Percentiles rank a stretch among this genome's conserved stretches.
Conservation (phyloP, 1,140 invertebrate genomes). For the Lordiphosa mommai region DNA sequence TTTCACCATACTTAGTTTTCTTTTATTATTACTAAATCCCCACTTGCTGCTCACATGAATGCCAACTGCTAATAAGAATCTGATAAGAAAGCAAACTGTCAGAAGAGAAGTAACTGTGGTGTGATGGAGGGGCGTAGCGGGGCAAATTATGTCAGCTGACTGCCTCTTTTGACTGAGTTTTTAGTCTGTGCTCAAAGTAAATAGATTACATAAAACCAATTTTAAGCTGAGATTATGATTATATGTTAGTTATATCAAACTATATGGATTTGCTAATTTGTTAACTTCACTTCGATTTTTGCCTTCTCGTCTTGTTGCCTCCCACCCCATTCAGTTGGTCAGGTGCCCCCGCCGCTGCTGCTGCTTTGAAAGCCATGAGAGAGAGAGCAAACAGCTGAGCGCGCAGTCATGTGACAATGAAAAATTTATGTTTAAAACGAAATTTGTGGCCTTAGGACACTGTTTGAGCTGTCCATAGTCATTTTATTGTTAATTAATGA, state of each 20-base stretch:
- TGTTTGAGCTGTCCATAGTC: not conserved
- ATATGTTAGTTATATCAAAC: slow-evolving; percentile 8
- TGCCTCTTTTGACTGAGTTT: not conserved
- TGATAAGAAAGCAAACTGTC: slow-evolving; percentile 64
- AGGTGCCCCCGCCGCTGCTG: slow-evolving; percentile 53
- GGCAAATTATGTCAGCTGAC: slow-evolving; percentile 63
- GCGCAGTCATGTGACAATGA: slow-evolving; percentile 64
- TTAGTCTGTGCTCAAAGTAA: not conserved
- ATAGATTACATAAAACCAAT: not conserved
- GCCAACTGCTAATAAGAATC: slow-evolving; percentile 33
- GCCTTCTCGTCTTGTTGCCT: slow-evolving; percentile 19
- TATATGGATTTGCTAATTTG: slow-evolving; percentile 15
- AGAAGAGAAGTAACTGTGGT: slow-evolving; percentile 33
- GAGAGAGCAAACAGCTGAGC: slow-evolving; percentile 64
- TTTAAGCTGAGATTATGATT: not conserved
- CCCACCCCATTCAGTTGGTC: slow-evolving; percentile 44
- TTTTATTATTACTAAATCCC: slow-evolving; percentile 40
- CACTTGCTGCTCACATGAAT: slow-evolving; percentile 51
- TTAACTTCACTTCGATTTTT: slow-evolving; percentile 12
- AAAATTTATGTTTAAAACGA: slow-evolving; percentile 52
- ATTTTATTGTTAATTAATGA: not conserved
- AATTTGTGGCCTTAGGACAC: slow-evolving; percentile 13
- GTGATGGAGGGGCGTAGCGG: slow-evolving; percentile 2
- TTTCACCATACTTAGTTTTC: no score
- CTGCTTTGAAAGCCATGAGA: not conserved